Evolutionary conservation across 2,888 invertebrate genomes (phyloP).

Genomic region (Orchestes rusci): DNA sequence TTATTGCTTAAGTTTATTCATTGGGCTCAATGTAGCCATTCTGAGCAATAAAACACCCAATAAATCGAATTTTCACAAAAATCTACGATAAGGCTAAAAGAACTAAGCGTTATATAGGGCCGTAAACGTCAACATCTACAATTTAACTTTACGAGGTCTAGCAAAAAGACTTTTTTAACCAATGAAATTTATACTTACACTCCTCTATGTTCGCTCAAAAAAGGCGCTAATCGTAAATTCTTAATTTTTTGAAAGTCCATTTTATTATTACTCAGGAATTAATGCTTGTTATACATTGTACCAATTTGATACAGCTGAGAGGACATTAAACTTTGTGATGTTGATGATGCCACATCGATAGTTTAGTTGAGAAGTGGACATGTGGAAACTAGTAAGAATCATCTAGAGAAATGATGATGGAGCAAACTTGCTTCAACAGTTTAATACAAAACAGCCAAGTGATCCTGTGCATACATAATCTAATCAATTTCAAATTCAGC

Average conservation of each 20-base stretch:
- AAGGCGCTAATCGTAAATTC: conserved; percentile 17
- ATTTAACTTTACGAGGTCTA: conserved; percentile 23
- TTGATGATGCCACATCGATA: no score
- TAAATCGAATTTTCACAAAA: neutral
- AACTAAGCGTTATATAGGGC: conserved; percentile 9
- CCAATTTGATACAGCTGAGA: no score
- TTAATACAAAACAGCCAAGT: neutral
- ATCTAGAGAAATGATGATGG: no score
- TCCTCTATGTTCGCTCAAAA: conserved; percentile 10
- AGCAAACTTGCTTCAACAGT: neutral
- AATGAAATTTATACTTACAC: conserved; percentile 18
- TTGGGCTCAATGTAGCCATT: neutral
- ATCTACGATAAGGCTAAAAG: conserved; percentile 1
- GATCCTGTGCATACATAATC: neutral
- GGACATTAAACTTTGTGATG: no score
- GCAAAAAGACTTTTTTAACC: conserved; percentile 13
- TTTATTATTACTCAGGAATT: conserved; percentile 18
- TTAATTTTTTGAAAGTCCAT: conserved; percentile 12
- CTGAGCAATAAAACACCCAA: neutral
- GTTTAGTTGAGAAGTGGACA: no score
- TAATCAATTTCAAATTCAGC: conserved; percentile 7
- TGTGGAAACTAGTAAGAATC: no score
- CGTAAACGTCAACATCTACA: conserved; percentile 23
- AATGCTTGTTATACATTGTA: neutral
- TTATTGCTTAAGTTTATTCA: neutral